Evolutionary conservation across 2,888 invertebrate genomes (phyloP).

Genomic region (Phymatocera aterrima): DNA sequence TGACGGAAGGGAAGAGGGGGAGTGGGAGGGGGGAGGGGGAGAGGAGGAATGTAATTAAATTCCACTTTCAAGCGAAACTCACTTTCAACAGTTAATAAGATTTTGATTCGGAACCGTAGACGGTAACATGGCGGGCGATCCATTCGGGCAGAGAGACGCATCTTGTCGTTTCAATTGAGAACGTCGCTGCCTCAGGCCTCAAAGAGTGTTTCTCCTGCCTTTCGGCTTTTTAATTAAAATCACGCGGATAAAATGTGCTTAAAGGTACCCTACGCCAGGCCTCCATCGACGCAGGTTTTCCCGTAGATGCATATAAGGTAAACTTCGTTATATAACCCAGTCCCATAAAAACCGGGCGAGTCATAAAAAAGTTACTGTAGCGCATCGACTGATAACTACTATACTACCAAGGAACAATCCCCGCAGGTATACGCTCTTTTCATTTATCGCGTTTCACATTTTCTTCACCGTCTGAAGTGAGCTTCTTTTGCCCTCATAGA

Average conservation of each 20-base stretch:
- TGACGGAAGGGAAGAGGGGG: constrained; percentile 53
- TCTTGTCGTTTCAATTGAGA: constrained; percentile 45
- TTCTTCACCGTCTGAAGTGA: too few species aligned
- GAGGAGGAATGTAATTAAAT: constrained; percentile 67
- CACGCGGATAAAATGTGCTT: constrained; percentile 54
- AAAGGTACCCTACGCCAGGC: too few species aligned
- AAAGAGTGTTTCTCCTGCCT: constrained; percentile 56
- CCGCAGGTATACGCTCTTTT: too few species aligned
- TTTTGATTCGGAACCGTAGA: constrained; percentile 63
- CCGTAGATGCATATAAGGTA: too few species aligned
- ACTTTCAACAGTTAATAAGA: constrained; percentile 67
- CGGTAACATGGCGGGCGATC: constrained; percentile 57
- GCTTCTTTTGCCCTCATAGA: too few species aligned
- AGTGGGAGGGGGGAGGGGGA: constrained; percentile 53
- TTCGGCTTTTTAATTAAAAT: constrained; percentile 65
- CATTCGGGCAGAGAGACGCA: constrained; percentile 42
- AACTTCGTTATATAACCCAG: too few species aligned
- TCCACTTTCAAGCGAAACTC: constrained; percentile 67
- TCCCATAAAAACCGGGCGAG: too few species aligned
- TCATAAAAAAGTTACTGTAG: too few species aligned
- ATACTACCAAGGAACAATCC: too few species aligned
- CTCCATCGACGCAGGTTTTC: too few species aligned
- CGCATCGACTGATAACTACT: too few species aligned
- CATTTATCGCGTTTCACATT: too few species aligned
- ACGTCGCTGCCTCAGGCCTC: constrained; percentile 50